These are phyloP conservation scores for Epistrophe eligans DNA, from an alignment of 2,888 invertebrate genomes.

Conservation along the genomic window DNA sequence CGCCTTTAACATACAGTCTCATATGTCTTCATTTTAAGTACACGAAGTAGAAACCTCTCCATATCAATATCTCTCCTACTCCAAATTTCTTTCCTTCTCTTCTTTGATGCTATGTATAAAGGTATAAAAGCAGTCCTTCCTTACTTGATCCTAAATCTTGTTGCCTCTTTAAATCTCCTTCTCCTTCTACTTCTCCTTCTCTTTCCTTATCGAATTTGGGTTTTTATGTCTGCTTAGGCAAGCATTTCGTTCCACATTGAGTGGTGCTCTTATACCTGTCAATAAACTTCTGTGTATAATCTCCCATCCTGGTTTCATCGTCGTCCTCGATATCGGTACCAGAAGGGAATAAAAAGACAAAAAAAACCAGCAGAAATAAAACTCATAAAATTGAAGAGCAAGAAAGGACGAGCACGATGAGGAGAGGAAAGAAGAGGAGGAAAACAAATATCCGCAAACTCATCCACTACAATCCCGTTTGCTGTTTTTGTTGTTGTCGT, in stretches of 20 bases:
- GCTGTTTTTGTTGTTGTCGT: constrained; percentile 11
- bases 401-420: not conserved
- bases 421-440: not conserved
- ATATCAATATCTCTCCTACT: not conserved
- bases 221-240: constrained; percentile 68
- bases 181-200: not conserved
- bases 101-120: not conserved
- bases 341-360: constrained; percentile 35
- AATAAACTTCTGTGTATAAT: constrained; percentile 69
- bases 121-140: constrained; percentile 34
- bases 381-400: constrained; percentile 22
- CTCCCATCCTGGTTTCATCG: constrained; percentile 46
- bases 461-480: constrained; percentile 67
- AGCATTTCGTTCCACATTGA: constrained; percentile 69
- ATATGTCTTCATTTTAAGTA: constrained; percentile 72
- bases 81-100: not conserved
- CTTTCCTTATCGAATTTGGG: constrained; percentile 51
- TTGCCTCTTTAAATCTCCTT: constrained; percentile 5
- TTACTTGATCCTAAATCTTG: constrained; percentile 27
- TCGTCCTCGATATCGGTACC: constrained; percentile 12
- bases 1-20: constrained; percentile 71
- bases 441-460: constrained; percentile 64
- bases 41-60: constrained; percentile 41
- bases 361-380: constrained; percentile 19
- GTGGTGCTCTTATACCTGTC: constrained; percentile 50